Evolutionary conservation across 2,888 invertebrate species (phyloP), one percentile per base, ranked within the genome.

Genomic region (Aphidius colemani): DNA sequence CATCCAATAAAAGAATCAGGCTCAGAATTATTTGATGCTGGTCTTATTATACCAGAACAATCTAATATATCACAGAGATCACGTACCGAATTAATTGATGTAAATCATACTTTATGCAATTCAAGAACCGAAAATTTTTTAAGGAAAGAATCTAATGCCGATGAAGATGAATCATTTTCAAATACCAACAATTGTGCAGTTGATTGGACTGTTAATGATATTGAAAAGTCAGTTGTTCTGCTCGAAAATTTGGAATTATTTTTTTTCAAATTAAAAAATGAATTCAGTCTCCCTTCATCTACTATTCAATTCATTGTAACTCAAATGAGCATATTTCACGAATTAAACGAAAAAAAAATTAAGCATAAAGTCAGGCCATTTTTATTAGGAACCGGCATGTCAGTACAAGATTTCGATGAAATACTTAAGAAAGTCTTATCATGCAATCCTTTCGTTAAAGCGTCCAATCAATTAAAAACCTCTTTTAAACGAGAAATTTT

Each of bases 221-320:
- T 1, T 13, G 13, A 13, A 9, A 40, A 53, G 8, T 53, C n/a
- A 10, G 9, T 10, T 30, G 3, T 10, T 30, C 40, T 40, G 8
- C n/a, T 53, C 3, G 40, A 53, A 10, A 53, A 39, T 11, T 59
- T 59, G 30, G 59, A 7, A 10, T 11, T 10, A 46, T 59, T 44
- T 18, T 45, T 43, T 45, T 43, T 56, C 3, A 45, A 56, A 56
- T 56, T 56, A 11, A 30, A 56, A 41, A 56, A 41, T 43, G 65
- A 63, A 60, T 65, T 61, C 66, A 67, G 46, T 46, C 53, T 53
- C 49, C 11, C 11, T 44, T n/a, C 40, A 9, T 30, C 41, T 41
- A 49, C 59, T n/a, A 39, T 50, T 9, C 39, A 59, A 56, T 63
- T 44, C 61, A 69, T 66, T 62, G 43, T 53, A 7, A 39, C 18